phyloP scores from a whole-genome alignment of 2,888 invertebrate species.

The Nasonovia ribisnigri region DNA sequence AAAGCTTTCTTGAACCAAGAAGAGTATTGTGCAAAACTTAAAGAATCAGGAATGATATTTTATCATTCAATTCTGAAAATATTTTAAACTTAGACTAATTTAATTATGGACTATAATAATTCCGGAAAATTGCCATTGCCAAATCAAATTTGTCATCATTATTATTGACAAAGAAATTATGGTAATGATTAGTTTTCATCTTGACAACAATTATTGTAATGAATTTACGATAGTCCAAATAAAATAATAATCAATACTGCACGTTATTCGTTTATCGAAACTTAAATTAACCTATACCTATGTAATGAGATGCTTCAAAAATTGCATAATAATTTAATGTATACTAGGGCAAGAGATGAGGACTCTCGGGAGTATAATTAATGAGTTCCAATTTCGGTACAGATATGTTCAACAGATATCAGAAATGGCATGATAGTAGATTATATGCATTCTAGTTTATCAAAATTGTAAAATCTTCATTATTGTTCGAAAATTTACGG shows the following conservation, averaged over 20 bases:
- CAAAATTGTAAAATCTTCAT: conserved; percentile 28
- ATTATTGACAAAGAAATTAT: not conserved
- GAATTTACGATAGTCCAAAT: not conserved
- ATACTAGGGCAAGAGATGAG: not conserved
- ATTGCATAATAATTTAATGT: not conserved
- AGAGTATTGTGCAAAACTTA: too few relatives aligned
- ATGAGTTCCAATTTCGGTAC: not conserved
- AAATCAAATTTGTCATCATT: not conserved
- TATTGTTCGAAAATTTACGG: not conserved
- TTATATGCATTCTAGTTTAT: not conserved
- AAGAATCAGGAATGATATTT: not conserved
- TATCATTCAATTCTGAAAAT: not conserved
- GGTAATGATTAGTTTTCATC: not conserved
- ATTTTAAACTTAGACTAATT: too few relatives aligned
- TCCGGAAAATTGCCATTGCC: not conserved
- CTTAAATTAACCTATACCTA: not conserved
- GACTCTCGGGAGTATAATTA: conserved; percentile 12
- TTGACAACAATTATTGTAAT: not conserved
- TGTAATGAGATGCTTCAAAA: not conserved
- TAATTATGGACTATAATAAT: too few relatives aligned
- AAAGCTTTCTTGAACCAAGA: too few relatives aligned
- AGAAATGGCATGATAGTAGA: not conserved
- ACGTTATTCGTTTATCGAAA: not conserved
- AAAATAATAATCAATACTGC: not conserved
- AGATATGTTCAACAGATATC: conserved; percentile 32